phyloP scores from a whole-genome alignment of 92 coral and sea anemone genomes.

The Heteractis magnifica region DNA sequence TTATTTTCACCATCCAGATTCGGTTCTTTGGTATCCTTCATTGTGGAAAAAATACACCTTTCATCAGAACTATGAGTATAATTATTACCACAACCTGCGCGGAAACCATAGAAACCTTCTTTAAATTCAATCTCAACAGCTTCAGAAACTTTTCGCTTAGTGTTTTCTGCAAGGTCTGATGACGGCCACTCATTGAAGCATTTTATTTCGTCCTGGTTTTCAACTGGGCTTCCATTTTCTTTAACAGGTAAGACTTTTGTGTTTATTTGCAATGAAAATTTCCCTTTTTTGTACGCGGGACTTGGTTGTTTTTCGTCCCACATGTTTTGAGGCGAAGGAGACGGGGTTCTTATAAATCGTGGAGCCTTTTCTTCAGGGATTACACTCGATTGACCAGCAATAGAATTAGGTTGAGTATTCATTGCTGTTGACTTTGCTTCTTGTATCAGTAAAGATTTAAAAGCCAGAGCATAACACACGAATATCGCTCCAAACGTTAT shows the following conservation, averaged over 20 bases:
- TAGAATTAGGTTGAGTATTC: neutral
- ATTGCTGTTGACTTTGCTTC: neutral
- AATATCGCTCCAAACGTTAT: conserved; percentile 19
- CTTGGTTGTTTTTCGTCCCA: no score
- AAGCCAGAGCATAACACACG: conserved; percentile 7
- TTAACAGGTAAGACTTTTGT: neutral
- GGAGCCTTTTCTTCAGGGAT: neutral
- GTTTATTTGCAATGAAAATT: neutral
- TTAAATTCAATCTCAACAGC: neutral
- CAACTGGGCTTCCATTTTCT: neutral
- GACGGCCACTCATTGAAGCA: neutral
- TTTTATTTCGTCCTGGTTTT: neutral
- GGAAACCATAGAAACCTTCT: neutral
- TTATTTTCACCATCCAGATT: neutral
- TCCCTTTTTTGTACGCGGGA: neutral
- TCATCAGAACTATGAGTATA: neutral
- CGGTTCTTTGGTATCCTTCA: neutral
- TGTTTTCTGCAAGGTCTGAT: neutral
- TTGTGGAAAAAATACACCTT: neutral
- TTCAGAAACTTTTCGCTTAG: neutral
- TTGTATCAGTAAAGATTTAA: neutral
- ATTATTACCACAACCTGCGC: neutral
- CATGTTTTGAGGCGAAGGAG: neutral
- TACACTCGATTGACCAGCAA: neutral
- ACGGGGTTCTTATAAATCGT: neutral